Base-by-base conservation (phyloP, 2,888 invertebrate species). In the Thalpophila matura region DNA sequence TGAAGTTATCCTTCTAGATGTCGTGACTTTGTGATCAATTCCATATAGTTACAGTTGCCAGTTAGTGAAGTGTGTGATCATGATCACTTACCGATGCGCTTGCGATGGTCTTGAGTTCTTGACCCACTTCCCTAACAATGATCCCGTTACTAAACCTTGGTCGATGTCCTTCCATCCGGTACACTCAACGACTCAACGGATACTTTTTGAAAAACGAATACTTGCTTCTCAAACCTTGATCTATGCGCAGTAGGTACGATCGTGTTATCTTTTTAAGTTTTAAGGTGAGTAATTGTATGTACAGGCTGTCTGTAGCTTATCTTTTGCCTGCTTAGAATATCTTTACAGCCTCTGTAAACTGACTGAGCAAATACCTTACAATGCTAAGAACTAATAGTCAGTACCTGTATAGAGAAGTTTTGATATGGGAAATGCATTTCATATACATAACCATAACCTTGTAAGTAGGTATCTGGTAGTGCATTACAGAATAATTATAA, bases 21-120 rank as follows among this genome's bases (percentile, higher is more conserved):
- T 46, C 2, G 29, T 49, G 46, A 43, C 7, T n/a, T 0, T 16
- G 10, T 46, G n/a, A 31, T 14, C 5, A 31, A 38, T 68, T 60
- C 12, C 18, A 35, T 18, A 53, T 43, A 20, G 22, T 9, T 62
- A 14, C 33, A 42, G 16, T 9, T 16, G 10, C 33, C n/a, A 27
- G 12, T 29, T 38, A 18, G 22, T 24, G 42, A 37, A 18, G 27
- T n/a, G 20, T 6, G 31, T 29, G 20, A 27, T 37, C n/a, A 40
- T 29, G 20, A 27, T 37, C n/a, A 40, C 33, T 64, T 5, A 68
- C 60, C 59, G 75, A 74, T 76, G 71, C 68, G 71, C 69, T 42
- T 65, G 75, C 60, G 74, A 70, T 65, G 78, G 56, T 82, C 81
- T 86, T 82, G 84, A 83, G 80, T 56, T 83, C 83, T 86, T 86